phyloP scores from a whole-genome alignment of 2,113 vertebrate species.

The Vulpes lagopus region DNA sequence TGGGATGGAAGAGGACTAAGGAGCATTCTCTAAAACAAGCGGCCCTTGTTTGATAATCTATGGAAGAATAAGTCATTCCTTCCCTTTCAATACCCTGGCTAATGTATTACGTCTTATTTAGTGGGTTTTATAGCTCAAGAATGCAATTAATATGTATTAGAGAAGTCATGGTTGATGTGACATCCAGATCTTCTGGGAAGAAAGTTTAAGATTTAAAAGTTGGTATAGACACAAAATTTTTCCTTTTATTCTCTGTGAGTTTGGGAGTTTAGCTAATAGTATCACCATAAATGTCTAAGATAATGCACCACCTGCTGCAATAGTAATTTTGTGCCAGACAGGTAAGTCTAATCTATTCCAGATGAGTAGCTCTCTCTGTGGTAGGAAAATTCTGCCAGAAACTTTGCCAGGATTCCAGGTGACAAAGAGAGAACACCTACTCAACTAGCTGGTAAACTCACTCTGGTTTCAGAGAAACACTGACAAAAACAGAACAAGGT shows the following conservation, averaged over 20 bases:
- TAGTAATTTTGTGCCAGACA: conserved; percentile 49
- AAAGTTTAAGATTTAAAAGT: conserved; percentile 34
- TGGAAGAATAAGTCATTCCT: neutral
- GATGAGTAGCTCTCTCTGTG: neutral
- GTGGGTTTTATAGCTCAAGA: neutral
- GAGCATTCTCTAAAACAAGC: neutral
- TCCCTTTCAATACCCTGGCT: neutral
- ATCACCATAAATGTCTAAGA: neutral
- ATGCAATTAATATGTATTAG: neutral
- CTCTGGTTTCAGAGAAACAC: neutral
- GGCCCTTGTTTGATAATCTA: rapidly evolving
- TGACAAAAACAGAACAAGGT: neutral
- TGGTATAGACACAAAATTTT: neutral
- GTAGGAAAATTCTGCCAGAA: neutral
- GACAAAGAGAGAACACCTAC: neutral
- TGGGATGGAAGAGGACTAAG: neutral
- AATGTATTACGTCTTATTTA: neutral
- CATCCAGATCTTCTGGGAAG: neutral
- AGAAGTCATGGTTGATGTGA: neutral
- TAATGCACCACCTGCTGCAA: neutral
- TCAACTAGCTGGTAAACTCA: neutral
- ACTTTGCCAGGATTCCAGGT: neutral
- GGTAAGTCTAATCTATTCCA: conserved; percentile 28
- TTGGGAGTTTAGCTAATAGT: conserved; percentile 27
- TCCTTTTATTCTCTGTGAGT: neutral